A percentile compares a stretch with the other conserved stretches of the same genome.
These are phyloP conservation scores for Chinchilla lanigera DNA, from an alignment of 2,113 vertebrate species.

Conservation along the genomic window DNA sequence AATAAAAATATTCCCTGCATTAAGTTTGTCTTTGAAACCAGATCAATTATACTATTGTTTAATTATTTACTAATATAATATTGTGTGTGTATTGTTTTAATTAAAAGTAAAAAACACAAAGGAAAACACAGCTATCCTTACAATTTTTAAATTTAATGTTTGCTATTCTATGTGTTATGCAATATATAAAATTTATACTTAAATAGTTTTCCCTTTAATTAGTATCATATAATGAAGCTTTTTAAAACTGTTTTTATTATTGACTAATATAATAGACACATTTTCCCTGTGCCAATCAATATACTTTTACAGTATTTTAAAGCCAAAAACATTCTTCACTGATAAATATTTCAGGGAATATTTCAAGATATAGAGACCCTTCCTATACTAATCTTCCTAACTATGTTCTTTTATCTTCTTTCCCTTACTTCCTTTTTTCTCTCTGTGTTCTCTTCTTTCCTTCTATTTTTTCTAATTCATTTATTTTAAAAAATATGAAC, in stretches of 20 bases:
- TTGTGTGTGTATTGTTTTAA: neutral
- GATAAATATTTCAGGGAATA: too few species aligned
- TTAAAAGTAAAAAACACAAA: neutral
- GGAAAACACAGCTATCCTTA: neutral
- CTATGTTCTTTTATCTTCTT: neutral
- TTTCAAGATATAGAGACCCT: neutral
- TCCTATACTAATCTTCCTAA: neutral
- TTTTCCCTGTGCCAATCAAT: neutral
- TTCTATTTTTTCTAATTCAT: neutral
- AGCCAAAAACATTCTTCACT: neutral
- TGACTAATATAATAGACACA: neutral
- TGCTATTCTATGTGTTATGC: neutral
- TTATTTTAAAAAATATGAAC: neutral
- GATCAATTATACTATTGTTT: neutral
- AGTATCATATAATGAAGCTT: neutral
- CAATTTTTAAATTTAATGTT: neutral
- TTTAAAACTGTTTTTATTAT: neutral
- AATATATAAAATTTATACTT: neutral
- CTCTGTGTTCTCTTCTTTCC: neutral
- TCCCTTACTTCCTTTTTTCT: neutral
- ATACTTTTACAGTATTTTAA: neutral
- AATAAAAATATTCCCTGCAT: neutral
- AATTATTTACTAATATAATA: neutral
- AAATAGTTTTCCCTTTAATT: neutral
- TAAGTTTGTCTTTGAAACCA: neutral